These are phyloP conservation scores for Saguinus midas DNA, from an alignment of 2,113 vertebrate species.

Conservation along the genomic window DNA sequence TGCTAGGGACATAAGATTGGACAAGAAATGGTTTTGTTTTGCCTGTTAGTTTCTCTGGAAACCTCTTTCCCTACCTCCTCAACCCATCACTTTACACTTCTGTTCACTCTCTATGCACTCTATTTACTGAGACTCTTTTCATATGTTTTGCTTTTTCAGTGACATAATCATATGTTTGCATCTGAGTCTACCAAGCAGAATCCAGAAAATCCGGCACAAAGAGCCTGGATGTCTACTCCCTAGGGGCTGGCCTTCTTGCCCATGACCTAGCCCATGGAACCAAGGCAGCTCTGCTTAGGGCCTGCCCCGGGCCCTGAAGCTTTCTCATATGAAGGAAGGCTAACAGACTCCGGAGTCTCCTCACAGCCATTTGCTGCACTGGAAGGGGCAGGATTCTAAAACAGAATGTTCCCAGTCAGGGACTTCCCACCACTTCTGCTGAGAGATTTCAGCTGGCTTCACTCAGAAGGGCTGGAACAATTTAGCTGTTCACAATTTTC, in stretches of 20 bases:
- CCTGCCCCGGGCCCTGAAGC: background rate
- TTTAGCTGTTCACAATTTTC: background rate
- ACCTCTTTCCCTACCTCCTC: background rate
- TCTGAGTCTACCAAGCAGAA: background rate
- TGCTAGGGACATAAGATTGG: background rate
- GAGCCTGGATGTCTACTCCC: background rate
- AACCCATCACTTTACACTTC: background rate
- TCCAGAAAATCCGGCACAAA: background rate
- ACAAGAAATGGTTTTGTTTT: slow-evolving; percentile 28
- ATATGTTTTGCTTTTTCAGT: background rate
- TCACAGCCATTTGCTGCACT: background rate
- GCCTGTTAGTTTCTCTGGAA: background rate
- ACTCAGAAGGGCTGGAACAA: background rate
- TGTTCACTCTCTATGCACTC: background rate
- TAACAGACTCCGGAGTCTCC: background rate
- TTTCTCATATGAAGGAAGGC: background rate
- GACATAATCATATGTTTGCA: background rate
- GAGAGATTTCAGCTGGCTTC: background rate
- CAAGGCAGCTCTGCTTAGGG: background rate
- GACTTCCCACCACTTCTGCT: background rate
- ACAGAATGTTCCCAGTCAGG: background rate
- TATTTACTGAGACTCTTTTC: background rate
- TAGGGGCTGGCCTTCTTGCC: background rate
- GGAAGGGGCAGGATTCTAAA: background rate
- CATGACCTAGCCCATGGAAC: accelerated